Evolutionary conservation across 2,113 vertebrate species (phyloP).

Genomic region (Colinus virginianus): DNA sequence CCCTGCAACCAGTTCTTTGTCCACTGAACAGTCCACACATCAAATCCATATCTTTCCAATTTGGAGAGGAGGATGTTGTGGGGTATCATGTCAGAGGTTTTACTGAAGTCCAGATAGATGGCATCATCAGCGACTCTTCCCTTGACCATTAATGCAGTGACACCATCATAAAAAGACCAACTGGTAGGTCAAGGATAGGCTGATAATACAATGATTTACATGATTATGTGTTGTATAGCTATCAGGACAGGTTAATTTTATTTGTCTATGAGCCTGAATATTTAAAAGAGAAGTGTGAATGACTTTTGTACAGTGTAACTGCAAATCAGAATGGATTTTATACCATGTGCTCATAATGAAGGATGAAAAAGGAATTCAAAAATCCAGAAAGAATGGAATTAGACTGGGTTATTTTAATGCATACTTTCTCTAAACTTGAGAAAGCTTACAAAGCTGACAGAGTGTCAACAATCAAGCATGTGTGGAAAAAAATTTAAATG

Average conservation of each 20-base stretch:
- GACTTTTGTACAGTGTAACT: background rate
- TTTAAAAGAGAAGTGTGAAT: background rate
- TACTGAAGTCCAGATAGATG: too few relatives aligned
- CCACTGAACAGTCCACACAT: too few relatives aligned
- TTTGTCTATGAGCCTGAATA: background rate
- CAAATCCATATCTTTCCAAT: too few relatives aligned
- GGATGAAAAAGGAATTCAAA: background rate
- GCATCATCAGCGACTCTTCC: too few relatives aligned
- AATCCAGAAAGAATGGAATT: background rate
- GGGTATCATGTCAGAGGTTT: too few relatives aligned
- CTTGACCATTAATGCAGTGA: too few relatives aligned
- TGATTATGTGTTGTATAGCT: background rate
- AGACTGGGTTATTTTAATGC: background rate
- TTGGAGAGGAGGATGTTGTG: too few relatives aligned
- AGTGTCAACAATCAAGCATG: background rate
- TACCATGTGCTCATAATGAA: background rate
- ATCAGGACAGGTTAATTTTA: background rate
- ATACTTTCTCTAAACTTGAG: background rate
- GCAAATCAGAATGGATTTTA: background rate
- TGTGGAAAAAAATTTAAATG: background rate
- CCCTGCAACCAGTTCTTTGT: too few relatives aligned
- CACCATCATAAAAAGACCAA: too few relatives aligned
- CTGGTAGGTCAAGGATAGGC: too few relatives aligned
- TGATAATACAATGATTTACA: background rate
- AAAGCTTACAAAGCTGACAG: background rate